Evolutionary conservation across 2,888 invertebrate genomes (phyloP).

Genomic region (Scaptomyza tumidula): DNA sequence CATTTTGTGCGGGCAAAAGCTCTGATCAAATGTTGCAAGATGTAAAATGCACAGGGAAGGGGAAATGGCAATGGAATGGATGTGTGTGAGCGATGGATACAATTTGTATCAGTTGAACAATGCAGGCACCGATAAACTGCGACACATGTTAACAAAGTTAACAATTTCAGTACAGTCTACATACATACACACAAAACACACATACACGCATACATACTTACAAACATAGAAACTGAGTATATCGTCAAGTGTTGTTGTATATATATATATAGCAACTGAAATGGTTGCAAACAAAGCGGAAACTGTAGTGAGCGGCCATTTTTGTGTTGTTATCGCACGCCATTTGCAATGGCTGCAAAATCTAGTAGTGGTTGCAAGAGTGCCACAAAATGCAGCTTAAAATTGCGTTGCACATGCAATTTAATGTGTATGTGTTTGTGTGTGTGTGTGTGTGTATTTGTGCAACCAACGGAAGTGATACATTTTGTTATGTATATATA

Average conservation of each 20-base stretch:
- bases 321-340: conserved; percentile 77
- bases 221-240: background rate
- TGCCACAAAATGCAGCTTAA: conserved; percentile 27
- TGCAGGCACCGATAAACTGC: conserved; percentile 68
- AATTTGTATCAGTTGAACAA: conserved; percentile 48
- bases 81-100: background rate
- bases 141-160: conserved; percentile 79
- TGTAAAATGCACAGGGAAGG: no score
- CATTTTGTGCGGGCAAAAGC: conserved; percentile 55
- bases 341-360: conserved; percentile 62
- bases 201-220: no score
- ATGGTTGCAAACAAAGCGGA: conserved; percentile 70
- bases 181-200: no score
- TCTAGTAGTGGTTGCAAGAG: conserved; percentile 28
- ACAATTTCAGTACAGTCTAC: conserved; percentile 40
- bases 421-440: conserved; percentile 11
- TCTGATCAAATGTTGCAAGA: conserved; percentile 38
- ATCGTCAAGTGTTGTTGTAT: conserved; percentile 18
- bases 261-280: conserved; percentile 32
- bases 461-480: conserved; percentile 53
- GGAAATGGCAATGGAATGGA: no score
- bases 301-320: conserved; percentile 71
- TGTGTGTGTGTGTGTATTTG: conserved; percentile 15
- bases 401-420: conserved; percentile 45
- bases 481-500: conserved; percentile 63